Conservation (phyloP, 2,113 vertebrate species). For the Daubentonia madagascariensis region DNA sequence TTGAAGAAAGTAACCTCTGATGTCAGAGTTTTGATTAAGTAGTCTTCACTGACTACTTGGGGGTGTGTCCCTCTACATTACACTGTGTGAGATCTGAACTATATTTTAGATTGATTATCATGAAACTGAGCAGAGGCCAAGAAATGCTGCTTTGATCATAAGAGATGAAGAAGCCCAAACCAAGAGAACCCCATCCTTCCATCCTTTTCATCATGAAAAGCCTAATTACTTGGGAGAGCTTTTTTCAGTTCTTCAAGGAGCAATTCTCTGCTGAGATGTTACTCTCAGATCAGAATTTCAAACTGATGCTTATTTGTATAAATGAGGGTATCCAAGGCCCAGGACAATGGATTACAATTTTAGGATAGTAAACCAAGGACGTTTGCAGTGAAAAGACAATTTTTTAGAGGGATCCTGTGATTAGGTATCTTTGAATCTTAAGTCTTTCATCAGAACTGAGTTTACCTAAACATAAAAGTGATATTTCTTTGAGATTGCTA, state of each 20-base stretch:
- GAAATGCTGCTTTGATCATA: background rate
- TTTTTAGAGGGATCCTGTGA: background rate
- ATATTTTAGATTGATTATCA: background rate
- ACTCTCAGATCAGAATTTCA: conserved; percentile 8
- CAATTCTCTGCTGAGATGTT: background rate
- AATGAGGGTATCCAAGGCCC: background rate
- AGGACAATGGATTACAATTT: background rate
- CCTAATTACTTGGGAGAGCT: background rate
- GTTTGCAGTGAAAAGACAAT: background rate
- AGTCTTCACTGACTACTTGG: background rate
- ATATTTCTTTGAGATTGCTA: background rate
- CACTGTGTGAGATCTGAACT: background rate
- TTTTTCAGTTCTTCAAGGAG: background rate
- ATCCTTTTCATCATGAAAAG: background rate
- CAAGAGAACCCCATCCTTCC: background rate
- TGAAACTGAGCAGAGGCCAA: background rate
- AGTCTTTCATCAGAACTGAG: background rate
- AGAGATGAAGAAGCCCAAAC: background rate
- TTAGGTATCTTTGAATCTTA: background rate
- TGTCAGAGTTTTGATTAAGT: conserved; percentile 14
- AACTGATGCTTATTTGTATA: background rate
- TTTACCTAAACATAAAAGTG: background rate
- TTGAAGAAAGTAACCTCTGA: background rate
- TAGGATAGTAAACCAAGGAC: background rate
- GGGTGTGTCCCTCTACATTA: background rate